Evolutionary conservation across 2,888 invertebrate genomes (phyloP), one percentile per base, ranked within the genome.

Genomic region (Iphiclides podalirius): DNA sequence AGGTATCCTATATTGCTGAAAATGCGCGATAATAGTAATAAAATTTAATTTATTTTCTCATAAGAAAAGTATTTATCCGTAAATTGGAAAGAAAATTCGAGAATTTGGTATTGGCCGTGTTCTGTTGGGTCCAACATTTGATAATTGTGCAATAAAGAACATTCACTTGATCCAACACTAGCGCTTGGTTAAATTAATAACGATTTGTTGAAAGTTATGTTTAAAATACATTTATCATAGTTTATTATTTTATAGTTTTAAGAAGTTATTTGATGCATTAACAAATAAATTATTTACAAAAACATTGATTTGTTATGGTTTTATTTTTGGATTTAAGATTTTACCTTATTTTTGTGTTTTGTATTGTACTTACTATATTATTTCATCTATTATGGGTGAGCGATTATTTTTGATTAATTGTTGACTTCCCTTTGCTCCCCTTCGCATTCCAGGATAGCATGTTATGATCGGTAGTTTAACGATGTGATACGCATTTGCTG

Each of bases 111-210:
- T 23, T 8, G 13, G 26, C 6, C 3, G n/a, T 14, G 17, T 43
- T 4, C n/a, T 26, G 8, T 40, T 47, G 44, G 12, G 13, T 36
- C 44, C 44, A 50, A 44, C 26, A 17, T 38, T 44, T 38, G 49
- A 33, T 34, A 40, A 47, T 26, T 26, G 26, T 26, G 35, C 40
- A 20, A 37, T 28, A 33, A 37, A 16, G 13, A 20, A 31, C 33
- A 38, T 14, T 16, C 9, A 15, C 23, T 47, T 41, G 36, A 37
- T 34, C 37, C 31, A 47, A 47, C 12, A 37, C 20, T 46, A 36
- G 39, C 20, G 6, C 4, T 20, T 3, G 3, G 3, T 6, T 20
- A 6, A 4, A 4, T 3, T 20, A 26, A 13, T 38, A 6, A 23
- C 15, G n/a, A 15, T 8, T 14, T 23, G 31, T n/a, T 33, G 20